Conservation (phyloP, 2,888 invertebrate species). For the Drosophila anceps region DNA sequence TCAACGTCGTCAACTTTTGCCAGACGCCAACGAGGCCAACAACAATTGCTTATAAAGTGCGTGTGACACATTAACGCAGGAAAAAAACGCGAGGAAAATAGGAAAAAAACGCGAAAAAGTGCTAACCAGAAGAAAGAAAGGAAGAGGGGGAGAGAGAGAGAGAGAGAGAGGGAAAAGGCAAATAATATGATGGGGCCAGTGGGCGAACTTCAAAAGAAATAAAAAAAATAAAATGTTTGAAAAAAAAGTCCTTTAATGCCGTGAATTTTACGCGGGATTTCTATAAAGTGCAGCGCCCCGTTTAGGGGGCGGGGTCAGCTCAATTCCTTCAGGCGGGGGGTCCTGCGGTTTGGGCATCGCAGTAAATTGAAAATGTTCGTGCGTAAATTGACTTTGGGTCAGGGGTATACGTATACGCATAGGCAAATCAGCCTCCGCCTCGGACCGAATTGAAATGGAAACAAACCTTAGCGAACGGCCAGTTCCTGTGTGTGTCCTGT, state of each 20-base stretch:
- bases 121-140: slow-evolving; percentile 38
- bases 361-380: slow-evolving; percentile 78
- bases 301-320: slow-evolving; percentile 1
- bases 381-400: slow-evolving; percentile 75
- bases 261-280: slow-evolving; percentile 80
- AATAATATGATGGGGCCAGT: slow-evolving; percentile 67
- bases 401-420: slow-evolving; percentile 36
- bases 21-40: slow-evolving; percentile 71
- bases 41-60: slow-evolving; percentile 82
- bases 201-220: slow-evolving; percentile 78
- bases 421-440: slow-evolving; percentile 42
- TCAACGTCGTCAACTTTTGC: slow-evolving; percentile 76
- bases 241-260: slow-evolving; percentile 76
- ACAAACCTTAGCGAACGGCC: slow-evolving; percentile 49
- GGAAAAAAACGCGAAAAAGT: slow-evolving; percentile 63
- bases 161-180: slow-evolving; percentile 70
- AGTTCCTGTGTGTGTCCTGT: slow-evolving; percentile 29
- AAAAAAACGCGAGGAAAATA: slow-evolving; percentile 26
- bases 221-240: slow-evolving; percentile 54
- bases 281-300: slow-evolving; percentile 62
- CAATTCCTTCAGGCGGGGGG: slow-evolving; percentile 20
- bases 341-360: slow-evolving; percentile 67
- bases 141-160: slow-evolving; percentile 45
- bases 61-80: slow-evolving; percentile 83
- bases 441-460: slow-evolving; percentile 56